Evolutionary conservation across 1,140 invertebrate genomes (phyloP).

Genomic region (Drosophila kikkawai): DNA sequence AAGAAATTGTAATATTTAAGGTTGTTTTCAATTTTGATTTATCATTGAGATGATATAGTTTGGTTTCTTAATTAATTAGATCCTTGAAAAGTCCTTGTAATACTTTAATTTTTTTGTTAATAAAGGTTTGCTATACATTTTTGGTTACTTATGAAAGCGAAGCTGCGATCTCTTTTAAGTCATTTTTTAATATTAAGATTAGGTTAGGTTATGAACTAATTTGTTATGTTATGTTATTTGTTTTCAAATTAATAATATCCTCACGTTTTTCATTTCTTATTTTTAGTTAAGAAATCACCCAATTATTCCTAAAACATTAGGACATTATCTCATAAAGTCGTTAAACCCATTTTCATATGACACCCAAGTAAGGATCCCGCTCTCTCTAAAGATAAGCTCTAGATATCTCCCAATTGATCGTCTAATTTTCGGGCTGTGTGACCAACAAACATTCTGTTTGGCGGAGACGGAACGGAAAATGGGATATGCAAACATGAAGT

Average conservation of each 20-base stretch:
- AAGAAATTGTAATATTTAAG: not conserved
- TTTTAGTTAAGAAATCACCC: too few species aligned
- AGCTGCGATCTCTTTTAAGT: not conserved
- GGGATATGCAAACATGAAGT: slow-evolving; percentile 75
- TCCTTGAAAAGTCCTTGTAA: not conserved
- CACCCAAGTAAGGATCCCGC: not conserved
- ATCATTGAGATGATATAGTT: not conserved
- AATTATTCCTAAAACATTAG: too few species aligned
- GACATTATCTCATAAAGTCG: not conserved
- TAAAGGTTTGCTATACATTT: not conserved
- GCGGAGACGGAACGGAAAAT: slow-evolving; percentile 75
- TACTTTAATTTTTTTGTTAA: not conserved
- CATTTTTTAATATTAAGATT: not conserved
- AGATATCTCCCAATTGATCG: not conserved
- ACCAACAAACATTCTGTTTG: slow-evolving; percentile 54
- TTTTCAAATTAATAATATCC: too few species aligned
- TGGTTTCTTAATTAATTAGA: not conserved
- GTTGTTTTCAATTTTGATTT: not conserved
- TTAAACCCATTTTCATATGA: not conserved
- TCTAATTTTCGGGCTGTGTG: slow-evolving; percentile 9
- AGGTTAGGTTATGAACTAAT: not conserved
- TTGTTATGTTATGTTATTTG: too few species aligned
- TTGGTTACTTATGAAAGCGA: too few species aligned
- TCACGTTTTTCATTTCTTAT: too few species aligned
- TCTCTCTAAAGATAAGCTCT: too few species aligned